phyloP scores from a whole-genome alignment of 2,888 invertebrate species.

The Himalopsyche kuldschensis region DNA sequence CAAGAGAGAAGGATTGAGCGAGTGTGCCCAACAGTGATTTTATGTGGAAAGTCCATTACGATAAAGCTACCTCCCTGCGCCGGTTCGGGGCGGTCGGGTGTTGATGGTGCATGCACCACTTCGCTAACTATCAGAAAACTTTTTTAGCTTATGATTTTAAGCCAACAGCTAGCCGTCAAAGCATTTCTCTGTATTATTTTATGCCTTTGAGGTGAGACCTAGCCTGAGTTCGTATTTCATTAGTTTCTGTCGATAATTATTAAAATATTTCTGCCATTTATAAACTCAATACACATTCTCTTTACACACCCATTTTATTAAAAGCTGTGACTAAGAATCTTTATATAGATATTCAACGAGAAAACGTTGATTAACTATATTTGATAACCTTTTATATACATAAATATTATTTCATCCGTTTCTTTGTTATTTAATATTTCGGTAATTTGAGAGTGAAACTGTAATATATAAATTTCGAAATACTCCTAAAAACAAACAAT shows the following conservation, averaged over 20 bases:
- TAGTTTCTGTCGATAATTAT: neutral
- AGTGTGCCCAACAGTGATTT: slow-evolving; percentile 15
- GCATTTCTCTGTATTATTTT: neutral
- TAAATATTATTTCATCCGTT: too few relatives aligned
- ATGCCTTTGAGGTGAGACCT: neutral
- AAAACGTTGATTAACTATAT: too few relatives aligned
- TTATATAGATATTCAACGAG: too few relatives aligned
- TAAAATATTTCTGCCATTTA: neutral
- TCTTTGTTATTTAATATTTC: too few relatives aligned
- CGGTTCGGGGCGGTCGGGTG: neutral
- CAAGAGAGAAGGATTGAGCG: neutral
- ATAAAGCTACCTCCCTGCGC: slow-evolving; percentile 7
- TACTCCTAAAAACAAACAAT: too few relatives aligned
- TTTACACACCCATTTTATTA: neutral
- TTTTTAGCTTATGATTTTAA: neutral
- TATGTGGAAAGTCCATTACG: slow-evolving; percentile 28
- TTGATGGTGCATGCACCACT: neutral
- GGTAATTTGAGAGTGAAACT: too few relatives aligned
- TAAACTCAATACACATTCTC: neutral
- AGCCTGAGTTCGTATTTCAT: neutral
- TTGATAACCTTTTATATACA: too few relatives aligned
- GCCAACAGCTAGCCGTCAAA: neutral
- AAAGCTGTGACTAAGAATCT: neutral
- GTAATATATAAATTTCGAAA: too few relatives aligned
- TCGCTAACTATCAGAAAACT: neutral